These are phyloP conservation scores for Drosophila melanica DNA, from an alignment of 1,140 invertebrate species.

Conservation along the genomic window DNA sequence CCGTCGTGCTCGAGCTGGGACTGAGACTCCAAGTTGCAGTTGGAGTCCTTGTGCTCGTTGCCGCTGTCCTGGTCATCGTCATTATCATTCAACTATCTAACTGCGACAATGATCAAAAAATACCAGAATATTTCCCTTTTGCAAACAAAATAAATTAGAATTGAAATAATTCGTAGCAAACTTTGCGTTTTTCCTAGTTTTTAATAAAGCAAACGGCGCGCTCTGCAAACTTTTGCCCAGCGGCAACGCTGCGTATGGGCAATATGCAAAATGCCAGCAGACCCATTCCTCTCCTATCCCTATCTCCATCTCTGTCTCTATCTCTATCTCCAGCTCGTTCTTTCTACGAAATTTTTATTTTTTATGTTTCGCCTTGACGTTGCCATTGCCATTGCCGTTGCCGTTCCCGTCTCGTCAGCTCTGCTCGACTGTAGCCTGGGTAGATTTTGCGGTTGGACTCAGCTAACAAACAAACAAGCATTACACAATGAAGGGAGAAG, in stretches of 20 bases:
- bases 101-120: slow-evolving; percentile 78
- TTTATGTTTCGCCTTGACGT: no score
- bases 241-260: slow-evolving; percentile 76
- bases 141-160: slow-evolving; percentile 81
- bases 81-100: slow-evolving; percentile 77
- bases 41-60: not conserved
- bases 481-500: slow-evolving; percentile 58
- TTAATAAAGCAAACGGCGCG: slow-evolving; percentile 80
- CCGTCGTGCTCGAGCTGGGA: slow-evolving; percentile 3
- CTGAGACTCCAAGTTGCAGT: not conserved
- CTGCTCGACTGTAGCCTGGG: slow-evolving; percentile 1
- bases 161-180: slow-evolving; percentile 78
- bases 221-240: slow-evolving; percentile 67
- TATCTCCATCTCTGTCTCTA: not conserved
- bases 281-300: slow-evolving; percentile 23
- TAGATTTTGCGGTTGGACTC: slow-evolving; percentile 77
- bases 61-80: slow-evolving; percentile 42
- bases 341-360: no score
- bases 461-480: slow-evolving; percentile 76
- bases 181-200: slow-evolving; percentile 75
- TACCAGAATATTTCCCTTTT: slow-evolving; percentile 66
- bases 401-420: not conserved
- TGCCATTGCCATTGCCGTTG: not conserved
- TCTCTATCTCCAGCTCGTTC: not conserved
- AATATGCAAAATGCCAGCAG: slow-evolving; percentile 78